These are phyloP conservation scores for Patiria pectinifera DNA, from an alignment of 53 echinoderm and acorn worm genomes.

Conservation along the genomic window DNA sequence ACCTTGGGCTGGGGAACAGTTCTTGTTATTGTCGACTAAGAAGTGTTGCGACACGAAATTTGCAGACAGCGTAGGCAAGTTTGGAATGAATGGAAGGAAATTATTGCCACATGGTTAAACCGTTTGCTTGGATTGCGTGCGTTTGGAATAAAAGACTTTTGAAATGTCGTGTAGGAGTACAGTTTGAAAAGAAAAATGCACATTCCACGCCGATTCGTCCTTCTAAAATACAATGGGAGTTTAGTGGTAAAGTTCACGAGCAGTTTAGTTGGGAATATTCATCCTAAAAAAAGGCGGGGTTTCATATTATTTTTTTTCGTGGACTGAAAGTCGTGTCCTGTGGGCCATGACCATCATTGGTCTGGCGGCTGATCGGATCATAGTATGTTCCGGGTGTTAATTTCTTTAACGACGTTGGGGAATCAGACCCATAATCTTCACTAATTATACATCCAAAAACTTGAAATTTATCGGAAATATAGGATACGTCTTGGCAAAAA, in stretches of 20 bases:
- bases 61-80: conserved; percentile 5
- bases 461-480: too few species aligned
- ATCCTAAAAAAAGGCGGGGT: background rate
- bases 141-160: conserved; percentile 31
- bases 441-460: too few species aligned
- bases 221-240: conserved; percentile 9
- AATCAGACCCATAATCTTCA: too few species aligned
- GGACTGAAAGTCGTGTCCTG: background rate
- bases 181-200: conserved; percentile 7
- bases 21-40: background rate
- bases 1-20: background rate
- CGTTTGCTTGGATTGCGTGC: conserved; percentile 47
- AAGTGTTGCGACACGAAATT: conserved; percentile 10
- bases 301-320: background rate
- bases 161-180: conserved; percentile 7
- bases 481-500: too few species aligned
- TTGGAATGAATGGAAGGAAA: conserved; percentile 22
- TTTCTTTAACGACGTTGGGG: too few species aligned
- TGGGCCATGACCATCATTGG: background rate
- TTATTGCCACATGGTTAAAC: conserved; percentile 46
- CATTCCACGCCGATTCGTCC: background rate
- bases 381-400: too few species aligned
- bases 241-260: background rate
- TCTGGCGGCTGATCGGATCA: too few species aligned
- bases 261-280: background rate